phyloP scores from a whole-genome alignment of 2,888 invertebrate species.

The Tenthredo amoena region DNA sequence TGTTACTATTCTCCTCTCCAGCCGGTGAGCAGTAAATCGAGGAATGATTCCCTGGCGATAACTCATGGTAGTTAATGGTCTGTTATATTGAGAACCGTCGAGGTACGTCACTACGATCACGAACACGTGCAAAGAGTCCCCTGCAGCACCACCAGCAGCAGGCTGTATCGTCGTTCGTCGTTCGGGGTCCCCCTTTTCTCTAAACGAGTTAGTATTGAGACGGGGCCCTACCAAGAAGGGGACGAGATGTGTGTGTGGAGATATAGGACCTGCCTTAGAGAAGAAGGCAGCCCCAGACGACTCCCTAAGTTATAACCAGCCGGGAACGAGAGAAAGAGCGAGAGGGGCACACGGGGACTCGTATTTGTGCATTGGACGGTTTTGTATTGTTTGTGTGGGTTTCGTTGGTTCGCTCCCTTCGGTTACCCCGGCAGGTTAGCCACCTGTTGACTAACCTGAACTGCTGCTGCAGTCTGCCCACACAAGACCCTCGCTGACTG shows the following conservation, averaged over 20 bases:
- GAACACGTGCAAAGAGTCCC: constrained; percentile 73
- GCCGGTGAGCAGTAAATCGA: not conserved
- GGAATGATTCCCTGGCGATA: not conserved
- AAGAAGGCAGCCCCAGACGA: constrained; percentile 56
- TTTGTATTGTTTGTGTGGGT: constrained; percentile 76
- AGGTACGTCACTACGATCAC: constrained; percentile 76
- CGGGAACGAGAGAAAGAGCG: constrained; percentile 48
- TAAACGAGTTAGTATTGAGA: constrained; percentile 74
- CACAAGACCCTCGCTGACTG: constrained; percentile 69
- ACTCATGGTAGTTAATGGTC: constrained; percentile 5
- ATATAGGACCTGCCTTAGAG: constrained; percentile 70
- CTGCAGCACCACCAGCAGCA: not conserved
- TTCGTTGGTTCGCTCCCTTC: constrained; percentile 58
- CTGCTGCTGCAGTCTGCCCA: constrained; percentile 66
- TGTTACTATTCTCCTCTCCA: not conserved
- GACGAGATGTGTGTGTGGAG: constrained; percentile 70
- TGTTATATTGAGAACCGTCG: constrained; percentile 37
- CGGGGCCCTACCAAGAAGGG: constrained; percentile 59
- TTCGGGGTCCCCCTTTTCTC: constrained; percentile 69
- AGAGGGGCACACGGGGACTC: constrained; percentile 68
- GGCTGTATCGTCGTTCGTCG: constrained; percentile 67
- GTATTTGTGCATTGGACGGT: constrained; percentile 75
- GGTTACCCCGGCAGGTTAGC: constrained; percentile 72
- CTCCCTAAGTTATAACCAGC: constrained; percentile 68
- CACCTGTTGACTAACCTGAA: constrained; percentile 78